Evolutionary conservation across 2,113 vertebrate species (phyloP), one percentile per base, ranked within the genome.

Genomic region (Vulpes ferrilata): DNA sequence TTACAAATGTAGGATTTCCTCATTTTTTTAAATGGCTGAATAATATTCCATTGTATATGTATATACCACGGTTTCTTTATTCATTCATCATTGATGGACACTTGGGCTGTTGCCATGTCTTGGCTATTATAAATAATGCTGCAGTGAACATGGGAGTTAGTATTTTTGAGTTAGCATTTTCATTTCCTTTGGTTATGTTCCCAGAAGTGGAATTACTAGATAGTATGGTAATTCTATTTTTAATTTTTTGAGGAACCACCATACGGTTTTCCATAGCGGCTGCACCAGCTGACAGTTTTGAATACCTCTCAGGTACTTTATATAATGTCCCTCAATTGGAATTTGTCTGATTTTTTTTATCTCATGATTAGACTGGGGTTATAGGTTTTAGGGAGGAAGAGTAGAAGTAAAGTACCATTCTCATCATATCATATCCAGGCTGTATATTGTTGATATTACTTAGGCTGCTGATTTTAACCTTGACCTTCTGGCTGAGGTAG

Each of bases 331-430:
- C 62, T 88, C 43, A 76, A 7, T 79, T 78, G 53, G 30, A 25
- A 96, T 89, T 82, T 92, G 16, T 81, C n/a, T 74, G 48, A 55
- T 93, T 23, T 43, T 43, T 43, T 30, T 51, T 93, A 91, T 93
- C 38, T 90, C 38, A 67, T 92, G 80, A 79, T 71, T 90, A 84
- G 43, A 35, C 78, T 84, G 78, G 25, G 25, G 30, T 88, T 90
- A 57, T 35, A 35, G 53, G 53, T 60, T 96, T 93, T 27, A 19
- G 69, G 80, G 53, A 90, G 23, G 53, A 92, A 88, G 79, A 81
- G 11, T 57, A 25, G 62, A 82, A 20, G 53, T 90, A 43, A 94
- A 90, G 57, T 79, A 55, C 9, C 20, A 22, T 78, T 89, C 79
- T 94, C 30, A 88, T 16, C 51, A 60, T 23, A 67, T 71, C 23